Base-by-base conservation (phyloP, 2,888 invertebrate genomes). In the Rhogogaster chlorosoma region DNA sequence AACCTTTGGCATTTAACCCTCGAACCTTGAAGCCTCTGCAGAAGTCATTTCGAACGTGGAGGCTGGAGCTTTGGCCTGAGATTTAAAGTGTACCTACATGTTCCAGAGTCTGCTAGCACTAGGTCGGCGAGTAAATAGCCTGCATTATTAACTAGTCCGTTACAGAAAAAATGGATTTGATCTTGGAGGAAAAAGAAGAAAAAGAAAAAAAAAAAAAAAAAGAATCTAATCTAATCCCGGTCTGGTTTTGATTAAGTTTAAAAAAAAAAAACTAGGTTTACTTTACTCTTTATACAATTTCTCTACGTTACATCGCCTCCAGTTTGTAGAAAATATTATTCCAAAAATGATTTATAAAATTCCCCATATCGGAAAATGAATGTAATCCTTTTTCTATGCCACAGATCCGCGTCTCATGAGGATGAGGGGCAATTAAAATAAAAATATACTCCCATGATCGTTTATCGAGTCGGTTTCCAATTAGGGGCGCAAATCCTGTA, bases 1-100 rank as follows among this genome's bases (percentile, higher is more conserved):
- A 71, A 75, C 42, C 45, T 45, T 75, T 29, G 45, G n/a, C 45
- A 42, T 71, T 45, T 36, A 75, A 45, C 75, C 75, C 75, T 75
- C 22, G 22, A 45, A 75, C 75, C 26, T 49, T 29, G 70, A 71
- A 71, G 36, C 70, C 18, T 38, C 9, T 4, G 36, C 0, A 29
- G 70, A 71, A 71, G 70, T 29, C 36, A 71, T 71, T 71, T 71
- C 36, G 36, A 38, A 71, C n/a, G 22, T 22, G n/a, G 42, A 42
- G n/a, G n/a, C n/a, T n/a, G n/a, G 36, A 18, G 70, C 70, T 38
- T 38, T 10, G 70, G 10, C 38, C 38, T 29, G 70, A 38, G 75
- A 75, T 75, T 75, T 26, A 75, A 49, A 45, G 26, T 45, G 4
- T 75, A 75, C 18, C 36, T 70, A 36, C 29, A 36, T 70, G 70